Conservation (phyloP, 2,113 vertebrate species). For the Zosterops hypoxanthus region DNA sequence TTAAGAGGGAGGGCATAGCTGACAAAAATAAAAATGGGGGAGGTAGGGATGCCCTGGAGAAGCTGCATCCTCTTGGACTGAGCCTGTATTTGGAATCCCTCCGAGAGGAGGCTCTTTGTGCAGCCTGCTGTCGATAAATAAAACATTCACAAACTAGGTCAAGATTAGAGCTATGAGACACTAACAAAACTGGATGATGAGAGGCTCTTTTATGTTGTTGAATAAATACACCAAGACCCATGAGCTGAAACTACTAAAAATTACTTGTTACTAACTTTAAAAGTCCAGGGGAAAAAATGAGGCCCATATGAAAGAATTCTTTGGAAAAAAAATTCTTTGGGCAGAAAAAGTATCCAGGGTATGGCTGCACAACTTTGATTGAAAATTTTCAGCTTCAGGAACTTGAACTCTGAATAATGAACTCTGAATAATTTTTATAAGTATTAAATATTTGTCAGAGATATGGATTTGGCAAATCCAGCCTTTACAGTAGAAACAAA, state of each 20-base stretch:
- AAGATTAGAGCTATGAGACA: constrained; percentile 48
- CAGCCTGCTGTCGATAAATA: background rate
- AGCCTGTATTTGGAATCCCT: constrained; percentile 5
- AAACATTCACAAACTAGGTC: constrained; percentile 44
- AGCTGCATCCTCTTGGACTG: background rate
- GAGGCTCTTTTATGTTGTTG: constrained; percentile 14
- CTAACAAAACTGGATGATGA: constrained; percentile 24
- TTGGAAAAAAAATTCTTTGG: background rate
- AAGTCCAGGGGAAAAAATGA: background rate
- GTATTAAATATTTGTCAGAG: background rate
- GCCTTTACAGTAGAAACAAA: background rate
- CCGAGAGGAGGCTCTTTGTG: background rate
- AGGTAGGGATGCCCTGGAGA: background rate
- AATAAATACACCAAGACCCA: constrained; percentile 23
- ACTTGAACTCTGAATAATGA: background rate
- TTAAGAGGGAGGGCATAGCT: background rate
- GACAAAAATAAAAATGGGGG: background rate
- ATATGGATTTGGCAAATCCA: background rate
- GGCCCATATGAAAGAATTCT: background rate
- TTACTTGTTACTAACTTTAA: background rate
- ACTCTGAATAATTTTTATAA: background rate
- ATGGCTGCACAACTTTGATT: background rate
- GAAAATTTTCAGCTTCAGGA: background rate
- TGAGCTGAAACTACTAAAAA: constrained; percentile 30
- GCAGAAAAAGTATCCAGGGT: background rate